phyloP scores from a whole-genome alignment of 2,888 invertebrate species.

The Amphimallon solstitiale region DNA sequence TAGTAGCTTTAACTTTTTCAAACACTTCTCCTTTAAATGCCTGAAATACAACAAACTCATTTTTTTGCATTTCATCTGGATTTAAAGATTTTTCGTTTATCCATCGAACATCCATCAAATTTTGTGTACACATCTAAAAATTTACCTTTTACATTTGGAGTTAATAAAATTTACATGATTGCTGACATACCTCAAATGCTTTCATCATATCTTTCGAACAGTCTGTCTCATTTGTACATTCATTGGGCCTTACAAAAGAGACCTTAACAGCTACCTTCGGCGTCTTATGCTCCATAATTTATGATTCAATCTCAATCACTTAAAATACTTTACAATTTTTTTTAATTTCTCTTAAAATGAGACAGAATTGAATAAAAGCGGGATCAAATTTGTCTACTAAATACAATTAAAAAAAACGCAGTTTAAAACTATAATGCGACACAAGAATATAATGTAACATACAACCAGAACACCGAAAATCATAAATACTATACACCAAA shows the following conservation, averaged over 20 bases:
- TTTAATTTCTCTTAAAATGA: too few relatives aligned
- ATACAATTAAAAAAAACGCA: too few relatives aligned
- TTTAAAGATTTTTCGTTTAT: constrained; percentile 70
- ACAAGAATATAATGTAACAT: too few relatives aligned
- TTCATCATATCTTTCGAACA: constrained; percentile 50
- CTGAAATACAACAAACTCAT: constrained; percentile 82
- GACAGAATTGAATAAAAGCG: too few relatives aligned
- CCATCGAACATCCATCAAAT: constrained; percentile 73
- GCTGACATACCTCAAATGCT: constrained; percentile 69
- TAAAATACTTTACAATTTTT: too few relatives aligned
- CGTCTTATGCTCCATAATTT: not conserved
- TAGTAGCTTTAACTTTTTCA: constrained; percentile 70
- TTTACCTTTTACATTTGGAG: constrained; percentile 34
- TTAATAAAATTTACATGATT: not conserved
- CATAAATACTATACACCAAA: too few relatives aligned
- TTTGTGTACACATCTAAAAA: constrained; percentile 61
- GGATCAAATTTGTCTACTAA: too few relatives aligned
- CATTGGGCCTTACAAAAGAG: constrained; percentile 67
- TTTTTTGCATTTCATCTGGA: constrained; percentile 67
- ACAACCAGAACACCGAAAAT: too few relatives aligned
- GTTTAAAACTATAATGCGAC: too few relatives aligned
- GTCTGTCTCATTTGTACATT: constrained; percentile 65
- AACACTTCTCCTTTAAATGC: constrained; percentile 80
- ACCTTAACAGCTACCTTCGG: constrained; percentile 9
- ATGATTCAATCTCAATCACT: too few relatives aligned